Percentiles rank a stretch among this genome's conserved stretches.
phyloP scores from a whole-genome alignment of 2,888 invertebrate genomes.

The Pachycephus smyrnensis region DNA sequence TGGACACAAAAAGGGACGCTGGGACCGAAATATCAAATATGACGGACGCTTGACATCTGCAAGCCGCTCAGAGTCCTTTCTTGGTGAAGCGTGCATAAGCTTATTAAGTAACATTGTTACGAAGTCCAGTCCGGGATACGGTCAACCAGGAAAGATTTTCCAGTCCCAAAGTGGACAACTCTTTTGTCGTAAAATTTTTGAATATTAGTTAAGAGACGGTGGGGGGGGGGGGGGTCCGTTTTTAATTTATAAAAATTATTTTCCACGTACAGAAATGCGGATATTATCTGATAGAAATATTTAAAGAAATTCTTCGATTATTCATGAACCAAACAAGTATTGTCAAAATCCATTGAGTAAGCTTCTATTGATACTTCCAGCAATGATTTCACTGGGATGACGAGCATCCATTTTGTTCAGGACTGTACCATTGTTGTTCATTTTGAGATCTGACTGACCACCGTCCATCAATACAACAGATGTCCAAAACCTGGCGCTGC shows the following conservation, averaged over 20 bases:
- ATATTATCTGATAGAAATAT: neutral
- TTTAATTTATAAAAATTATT: neutral
- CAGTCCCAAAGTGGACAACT: conserved; percentile 37
- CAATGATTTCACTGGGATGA: neutral
- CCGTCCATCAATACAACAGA: conserved; percentile 63
- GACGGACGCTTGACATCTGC: conserved; percentile 63
- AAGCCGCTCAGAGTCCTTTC: conserved; percentile 51
- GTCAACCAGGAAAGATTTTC: conserved; percentile 9
- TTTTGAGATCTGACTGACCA: conserved; percentile 62
- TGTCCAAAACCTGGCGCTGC: conserved; percentile 56
- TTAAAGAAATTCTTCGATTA: neutral
- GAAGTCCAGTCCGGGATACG: conserved; percentile 37
- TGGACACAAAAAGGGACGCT: conserved; percentile 33
- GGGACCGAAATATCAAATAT: conserved; percentile 56
- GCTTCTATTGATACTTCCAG: neutral
- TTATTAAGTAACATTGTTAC: conserved; percentile 65
- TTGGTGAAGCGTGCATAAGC: conserved; percentile 62
- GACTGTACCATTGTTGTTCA: conserved; percentile 60
- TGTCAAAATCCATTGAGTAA: neutral
- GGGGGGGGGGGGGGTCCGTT: neutral
- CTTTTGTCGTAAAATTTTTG: conserved; percentile 27
- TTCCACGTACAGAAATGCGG: neutral
- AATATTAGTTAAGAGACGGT: neutral
- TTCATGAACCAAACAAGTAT: neutral
- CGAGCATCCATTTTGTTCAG: conserved; percentile 21